A percentile compares a stretch with the other conserved stretches of the same genome.
Conservation (phyloP, 2,888 invertebrate genomes). For the Tolmerus cingulatus region DNA sequence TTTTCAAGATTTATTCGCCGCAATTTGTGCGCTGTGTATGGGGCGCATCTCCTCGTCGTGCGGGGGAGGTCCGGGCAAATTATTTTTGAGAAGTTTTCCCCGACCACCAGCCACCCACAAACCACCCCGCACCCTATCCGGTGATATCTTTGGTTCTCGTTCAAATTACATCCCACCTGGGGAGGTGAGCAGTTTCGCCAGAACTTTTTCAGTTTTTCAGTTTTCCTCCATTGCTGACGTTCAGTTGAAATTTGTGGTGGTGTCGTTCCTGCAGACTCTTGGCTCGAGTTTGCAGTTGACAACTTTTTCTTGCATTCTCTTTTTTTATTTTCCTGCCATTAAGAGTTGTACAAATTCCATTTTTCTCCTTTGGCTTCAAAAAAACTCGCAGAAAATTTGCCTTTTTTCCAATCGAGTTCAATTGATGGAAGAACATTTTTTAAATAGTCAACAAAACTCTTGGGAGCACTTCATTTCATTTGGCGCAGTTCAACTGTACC, state of each 20-base stretch:
- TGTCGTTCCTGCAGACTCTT: not conserved
- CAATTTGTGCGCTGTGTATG: not conserved
- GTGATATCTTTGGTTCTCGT: not conserved
- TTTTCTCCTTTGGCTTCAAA: not conserved
- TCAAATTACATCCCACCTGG: conserved; percentile 9
- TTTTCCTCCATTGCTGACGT: not conserved
- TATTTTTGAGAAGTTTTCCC: conserved; percentile 33
- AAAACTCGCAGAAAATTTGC: not conserved
- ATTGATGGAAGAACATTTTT: not conserved
- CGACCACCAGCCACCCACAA: not conserved
- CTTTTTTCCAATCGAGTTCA: not conserved
- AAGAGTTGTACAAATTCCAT: not conserved
- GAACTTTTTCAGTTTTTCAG: not conserved
- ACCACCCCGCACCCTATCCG: not conserved
- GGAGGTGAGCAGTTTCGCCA: not conserved
- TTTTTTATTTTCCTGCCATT: not conserved
- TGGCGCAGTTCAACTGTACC: no score
- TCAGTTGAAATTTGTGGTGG: not conserved
- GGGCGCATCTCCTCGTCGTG: not conserved
- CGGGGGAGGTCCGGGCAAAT: conserved; percentile 9
- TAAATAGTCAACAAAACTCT: not conserved
- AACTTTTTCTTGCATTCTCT: not conserved
- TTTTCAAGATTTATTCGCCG: not conserved
- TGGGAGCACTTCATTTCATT: not conserved
- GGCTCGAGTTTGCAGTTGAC: conserved; percentile 4